phyloP scores from a whole-genome alignment of 2,888 invertebrate species.

The Campoletis raptor region DNA sequence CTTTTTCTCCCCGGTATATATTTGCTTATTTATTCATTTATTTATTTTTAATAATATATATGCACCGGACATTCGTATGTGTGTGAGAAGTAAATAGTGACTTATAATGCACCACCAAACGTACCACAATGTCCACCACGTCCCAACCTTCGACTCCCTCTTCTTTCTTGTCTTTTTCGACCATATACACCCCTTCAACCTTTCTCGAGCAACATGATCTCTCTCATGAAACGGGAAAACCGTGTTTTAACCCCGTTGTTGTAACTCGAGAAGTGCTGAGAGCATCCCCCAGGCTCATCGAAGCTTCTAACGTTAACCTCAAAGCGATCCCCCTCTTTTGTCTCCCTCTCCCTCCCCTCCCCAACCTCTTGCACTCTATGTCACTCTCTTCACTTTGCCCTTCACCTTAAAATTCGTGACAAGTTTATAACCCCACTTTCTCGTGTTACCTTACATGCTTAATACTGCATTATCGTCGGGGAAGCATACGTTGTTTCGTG shows the following conservation, averaged over 20 bases:
- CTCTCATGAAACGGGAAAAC: slow-evolving; percentile 60
- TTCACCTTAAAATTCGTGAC: slow-evolving; percentile 52
- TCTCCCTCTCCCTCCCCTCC: neutral
- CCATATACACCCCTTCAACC: slow-evolving; percentile 25
- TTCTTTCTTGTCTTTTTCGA: slow-evolving; percentile 21
- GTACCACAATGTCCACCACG: neutral
- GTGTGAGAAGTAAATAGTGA: neutral
- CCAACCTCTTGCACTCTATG: neutral
- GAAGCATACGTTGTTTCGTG: neutral
- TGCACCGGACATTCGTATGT: neutral
- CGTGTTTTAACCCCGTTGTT: slow-evolving; percentile 58
- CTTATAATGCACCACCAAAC: neutral
- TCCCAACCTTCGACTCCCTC: neutral
- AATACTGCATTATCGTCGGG: slow-evolving; percentile 26
- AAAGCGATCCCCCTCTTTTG: neutral
- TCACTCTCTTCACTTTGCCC: slow-evolving; percentile 1
- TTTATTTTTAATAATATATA: slow-evolving; percentile 15
- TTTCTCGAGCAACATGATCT: slow-evolving; percentile 32
- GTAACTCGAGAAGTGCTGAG: slow-evolving; percentile 61
- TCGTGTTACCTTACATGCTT: slow-evolving; percentile 43
- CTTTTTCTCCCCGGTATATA: neutral
- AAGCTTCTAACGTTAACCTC: slow-evolving; percentile 56
- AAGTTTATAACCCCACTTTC: slow-evolving; percentile 45
- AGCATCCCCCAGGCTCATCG: slow-evolving; percentile 61
- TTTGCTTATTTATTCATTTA: neutral